Evolutionary conservation across 2,113 vertebrate species (phyloP).

Genomic region (Istiophorus platypterus): DNA sequence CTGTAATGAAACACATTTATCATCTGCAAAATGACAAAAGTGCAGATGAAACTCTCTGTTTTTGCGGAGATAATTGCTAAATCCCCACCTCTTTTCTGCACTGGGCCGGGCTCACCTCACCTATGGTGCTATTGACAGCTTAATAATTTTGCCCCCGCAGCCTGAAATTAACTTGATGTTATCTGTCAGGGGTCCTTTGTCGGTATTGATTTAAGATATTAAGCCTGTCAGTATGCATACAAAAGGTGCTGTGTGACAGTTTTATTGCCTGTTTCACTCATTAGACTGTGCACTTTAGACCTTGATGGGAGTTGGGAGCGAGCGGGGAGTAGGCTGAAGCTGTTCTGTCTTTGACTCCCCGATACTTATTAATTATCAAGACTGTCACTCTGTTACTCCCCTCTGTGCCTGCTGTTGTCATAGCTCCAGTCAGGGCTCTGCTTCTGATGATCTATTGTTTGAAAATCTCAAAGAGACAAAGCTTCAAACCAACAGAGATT

Average conservation of each 20-base stretch:
- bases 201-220: conserved; percentile 83
- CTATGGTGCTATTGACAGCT: conserved; percentile 74
- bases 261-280: conserved; percentile 73
- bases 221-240: conserved; percentile 76
- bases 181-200: conserved; percentile 81
- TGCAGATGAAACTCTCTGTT: conserved; percentile 77
- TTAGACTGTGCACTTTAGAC: conserved; percentile 60
- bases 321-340: conserved; percentile 26
- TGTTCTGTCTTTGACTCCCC: conserved; percentile 39
- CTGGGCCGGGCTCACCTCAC: conserved; percentile 45
- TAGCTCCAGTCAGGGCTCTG: conserved; percentile 24
- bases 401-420: conserved; percentile 32
- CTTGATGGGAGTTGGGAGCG: conserved; percentile 41
- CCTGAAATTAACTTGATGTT: conserved; percentile 84
- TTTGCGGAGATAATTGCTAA: conserved; percentile 77
- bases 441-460: conserved; percentile 52
- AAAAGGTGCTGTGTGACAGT: conserved; percentile 66
- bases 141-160: conserved; percentile 79
- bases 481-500: conserved; percentile 36
- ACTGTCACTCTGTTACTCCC: conserved; percentile 52
- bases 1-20: conserved; percentile 86
- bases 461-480: conserved; percentile 58
- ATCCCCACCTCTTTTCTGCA: conserved; percentile 45
- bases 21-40: conserved; percentile 74
- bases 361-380: conserved; percentile 62